phyloP scores from a whole-genome alignment of 2,113 vertebrate species.

The Scatophagus argus region DNA sequence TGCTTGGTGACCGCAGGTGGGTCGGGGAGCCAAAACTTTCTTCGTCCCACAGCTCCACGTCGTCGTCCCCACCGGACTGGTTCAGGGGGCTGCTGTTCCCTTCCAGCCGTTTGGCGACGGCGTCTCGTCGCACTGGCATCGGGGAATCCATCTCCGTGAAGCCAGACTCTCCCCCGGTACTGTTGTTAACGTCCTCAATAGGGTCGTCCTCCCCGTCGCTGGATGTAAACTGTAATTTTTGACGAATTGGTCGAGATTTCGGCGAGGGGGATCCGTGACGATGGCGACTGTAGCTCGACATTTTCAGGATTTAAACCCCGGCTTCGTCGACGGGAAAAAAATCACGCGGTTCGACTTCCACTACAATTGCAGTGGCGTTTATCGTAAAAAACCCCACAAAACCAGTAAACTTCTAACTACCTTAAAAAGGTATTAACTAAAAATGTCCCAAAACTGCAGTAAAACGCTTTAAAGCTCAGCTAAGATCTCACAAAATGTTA shows the following conservation, averaged over 20 bases:
- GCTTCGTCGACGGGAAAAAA: conserved; percentile 40
- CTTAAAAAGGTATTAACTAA: conserved; percentile 37
- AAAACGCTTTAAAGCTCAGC: background rate
- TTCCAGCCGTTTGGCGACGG: conserved; percentile 74
- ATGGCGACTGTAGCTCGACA: conserved; percentile 80
- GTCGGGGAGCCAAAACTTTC: conserved; percentile 90
- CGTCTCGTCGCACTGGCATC: conserved; percentile 78
- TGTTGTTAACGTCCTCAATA: conserved; percentile 90
- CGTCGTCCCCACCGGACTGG: conserved; percentile 83
- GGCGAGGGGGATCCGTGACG: conserved; percentile 74
- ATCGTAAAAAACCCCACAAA: background rate
- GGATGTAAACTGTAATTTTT: conserved; percentile 87
- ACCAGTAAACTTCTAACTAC: background rate
- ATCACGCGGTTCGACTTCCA: conserved; percentile 29
- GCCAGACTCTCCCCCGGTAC: conserved; percentile 93
- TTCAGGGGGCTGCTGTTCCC: conserved; percentile 78
- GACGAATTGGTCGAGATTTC: conserved; percentile 82
- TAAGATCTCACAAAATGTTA: conserved; percentile 21
- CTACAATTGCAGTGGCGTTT: background rate
- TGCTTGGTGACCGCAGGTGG: conserved; percentile 83
- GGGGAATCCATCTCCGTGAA: conserved; percentile 95
- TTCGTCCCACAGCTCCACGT: conserved; percentile 89
- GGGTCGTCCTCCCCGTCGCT: conserved; percentile 93
- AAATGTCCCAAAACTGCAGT: background rate
- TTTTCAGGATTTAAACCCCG: conserved; percentile 69